These are phyloP conservation scores for Manacus vitellinus DNA, from an alignment of 2,113 vertebrate species.

Conservation along the genomic window DNA sequence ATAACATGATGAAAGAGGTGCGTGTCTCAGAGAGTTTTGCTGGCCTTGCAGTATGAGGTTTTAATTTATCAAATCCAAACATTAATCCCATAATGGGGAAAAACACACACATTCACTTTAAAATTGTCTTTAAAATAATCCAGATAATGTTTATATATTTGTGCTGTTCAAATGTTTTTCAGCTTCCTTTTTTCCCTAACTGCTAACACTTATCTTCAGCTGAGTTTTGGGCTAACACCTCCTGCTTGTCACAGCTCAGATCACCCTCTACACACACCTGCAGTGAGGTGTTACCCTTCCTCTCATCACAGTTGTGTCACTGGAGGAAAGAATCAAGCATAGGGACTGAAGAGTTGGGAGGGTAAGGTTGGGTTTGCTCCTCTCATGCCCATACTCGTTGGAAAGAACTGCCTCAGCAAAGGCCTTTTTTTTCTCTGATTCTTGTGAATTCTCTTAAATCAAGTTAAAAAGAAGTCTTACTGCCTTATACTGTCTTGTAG, in stretches of 20 bases:
- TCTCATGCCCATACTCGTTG: neutral
- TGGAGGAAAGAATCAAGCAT: neutral
- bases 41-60: neutral
- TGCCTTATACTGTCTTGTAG: neutral
- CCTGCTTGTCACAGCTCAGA: neutral
- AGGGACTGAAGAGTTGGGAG: neutral
- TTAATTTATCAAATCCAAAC: neutral
- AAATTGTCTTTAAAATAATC: neutral
- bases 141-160: neutral
- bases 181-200: neutral
- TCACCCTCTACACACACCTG: neutral
- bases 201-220: neutral
- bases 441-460: neutral
- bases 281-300: neutral
- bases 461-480: neutral
- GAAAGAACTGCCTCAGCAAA: neutral
- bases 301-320: neutral
- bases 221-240: conserved; percentile 1
- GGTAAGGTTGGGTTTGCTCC: neutral
- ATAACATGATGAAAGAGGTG: neutral
- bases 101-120: neutral
- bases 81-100: neutral
- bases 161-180: neutral
- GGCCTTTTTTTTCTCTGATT: neutral
- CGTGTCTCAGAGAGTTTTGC: neutral